phyloP scores from a whole-genome alignment of 2,113 vertebrate genomes.

The Callipepla californica region DNA sequence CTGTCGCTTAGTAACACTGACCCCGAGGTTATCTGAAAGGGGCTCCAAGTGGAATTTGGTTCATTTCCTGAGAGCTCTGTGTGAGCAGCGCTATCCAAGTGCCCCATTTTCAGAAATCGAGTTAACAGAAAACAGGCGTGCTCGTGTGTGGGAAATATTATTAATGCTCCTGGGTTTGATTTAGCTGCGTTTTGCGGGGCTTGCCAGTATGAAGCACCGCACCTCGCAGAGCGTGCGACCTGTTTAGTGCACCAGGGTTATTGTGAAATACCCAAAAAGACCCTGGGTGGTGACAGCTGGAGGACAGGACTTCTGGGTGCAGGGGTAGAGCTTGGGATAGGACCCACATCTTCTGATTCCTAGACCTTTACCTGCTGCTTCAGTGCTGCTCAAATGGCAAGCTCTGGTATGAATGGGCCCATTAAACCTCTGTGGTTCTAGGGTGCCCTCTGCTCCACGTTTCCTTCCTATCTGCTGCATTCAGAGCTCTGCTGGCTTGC shows the following conservation, averaged over 20 bases:
- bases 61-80: slow-evolving; percentile 61
- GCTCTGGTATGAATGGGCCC: neutral
- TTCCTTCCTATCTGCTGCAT: neutral
- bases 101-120: neutral
- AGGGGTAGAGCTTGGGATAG: no score
- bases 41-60: slow-evolving; percentile 58
- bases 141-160: neutral
- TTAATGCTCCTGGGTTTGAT: neutral
- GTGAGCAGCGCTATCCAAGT: neutral
- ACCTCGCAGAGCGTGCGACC: neutral
- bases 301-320: no score
- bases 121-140: neutral
- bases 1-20: slow-evolving; percentile 57
- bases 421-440: neutral
- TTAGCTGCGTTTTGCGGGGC: neutral
- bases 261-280: slow-evolving; percentile 39
- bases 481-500: neutral
- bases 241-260: neutral
- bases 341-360: neutral
- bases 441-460: neutral
- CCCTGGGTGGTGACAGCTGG: neutral
- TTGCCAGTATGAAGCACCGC: neutral
- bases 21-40: slow-evolving; percentile 63
- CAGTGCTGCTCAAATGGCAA: neutral
- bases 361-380: neutral